A percentile compares a stretch with the other conserved stretches of the same genome.
phyloP scores from a whole-genome alignment of 2,113 vertebrate species.

The Cyanocitta stelleri region DNA sequence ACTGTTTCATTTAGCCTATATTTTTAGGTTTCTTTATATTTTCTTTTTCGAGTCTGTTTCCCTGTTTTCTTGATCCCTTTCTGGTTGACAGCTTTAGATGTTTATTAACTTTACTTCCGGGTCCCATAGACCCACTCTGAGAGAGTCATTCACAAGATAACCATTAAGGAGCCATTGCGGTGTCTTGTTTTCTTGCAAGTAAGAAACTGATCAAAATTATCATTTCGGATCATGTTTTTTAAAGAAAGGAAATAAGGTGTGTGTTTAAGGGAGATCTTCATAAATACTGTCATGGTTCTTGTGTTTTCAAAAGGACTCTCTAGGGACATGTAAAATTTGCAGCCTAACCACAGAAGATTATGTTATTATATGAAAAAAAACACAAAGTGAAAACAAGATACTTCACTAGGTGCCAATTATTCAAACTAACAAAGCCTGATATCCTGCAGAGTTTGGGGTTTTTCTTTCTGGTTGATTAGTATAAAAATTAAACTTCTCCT shows the following conservation, averaged over 20 bases:
- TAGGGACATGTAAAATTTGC: not conserved
- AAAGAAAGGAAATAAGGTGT: not conserved
- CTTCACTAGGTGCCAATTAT: not conserved
- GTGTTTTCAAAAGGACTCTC: not conserved
- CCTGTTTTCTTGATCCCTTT: not conserved
- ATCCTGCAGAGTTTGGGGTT: not conserved
- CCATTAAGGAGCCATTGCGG: not conserved
- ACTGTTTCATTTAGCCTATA: not conserved
- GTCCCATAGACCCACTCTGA: not conserved
- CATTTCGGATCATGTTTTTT: not conserved
- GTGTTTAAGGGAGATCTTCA: not conserved
- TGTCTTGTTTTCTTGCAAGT: not conserved
- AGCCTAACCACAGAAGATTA: not conserved
- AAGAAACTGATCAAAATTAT: not conserved
- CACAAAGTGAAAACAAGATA: not conserved
- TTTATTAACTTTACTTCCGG: not conserved
- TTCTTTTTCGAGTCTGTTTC: not conserved
- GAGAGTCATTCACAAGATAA: not conserved
- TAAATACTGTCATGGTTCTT: not conserved
- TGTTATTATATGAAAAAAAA: not conserved
- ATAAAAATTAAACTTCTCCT: not conserved
- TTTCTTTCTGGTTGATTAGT: not conserved
- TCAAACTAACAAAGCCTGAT: not conserved
- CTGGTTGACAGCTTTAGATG: not conserved
- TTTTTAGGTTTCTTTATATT: not conserved